These are phyloP conservation scores for Hemistola chrysoprasaria DNA, from an alignment of 2,888 invertebrate species.

Conservation along the genomic window DNA sequence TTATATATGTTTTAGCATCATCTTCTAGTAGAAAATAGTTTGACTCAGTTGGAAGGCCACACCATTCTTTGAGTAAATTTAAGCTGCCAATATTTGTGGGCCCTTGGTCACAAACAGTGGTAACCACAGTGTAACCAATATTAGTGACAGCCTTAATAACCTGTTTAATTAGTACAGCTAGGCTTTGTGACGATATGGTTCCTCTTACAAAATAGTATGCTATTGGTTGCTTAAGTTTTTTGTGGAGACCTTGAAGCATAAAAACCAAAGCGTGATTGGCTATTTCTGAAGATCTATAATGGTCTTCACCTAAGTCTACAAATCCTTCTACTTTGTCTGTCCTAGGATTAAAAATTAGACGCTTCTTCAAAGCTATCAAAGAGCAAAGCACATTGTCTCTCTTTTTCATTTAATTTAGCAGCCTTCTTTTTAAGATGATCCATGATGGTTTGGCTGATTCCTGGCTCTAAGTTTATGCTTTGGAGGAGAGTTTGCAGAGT, in stretches of 20 bases:
- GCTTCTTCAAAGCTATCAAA: too few species aligned
- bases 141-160: conserved; percentile 5
- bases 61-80: conserved; percentile 4
- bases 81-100: conserved; percentile 20
- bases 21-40: neutral
- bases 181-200: conserved; percentile 16
- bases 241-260: neutral
- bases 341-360: neutral
- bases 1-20: conserved; percentile 1
- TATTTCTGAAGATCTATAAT: neutral
- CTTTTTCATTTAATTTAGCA: too few species aligned
- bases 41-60: neutral
- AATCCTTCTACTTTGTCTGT: neutral
- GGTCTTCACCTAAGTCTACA: neutral
- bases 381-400: too few species aligned
- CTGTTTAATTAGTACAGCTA: conserved; percentile 16
- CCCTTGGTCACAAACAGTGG: conserved; percentile 27
- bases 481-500: too few species aligned
- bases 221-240: conserved; percentile 3
- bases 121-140: conserved; percentile 15
- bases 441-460: too few species aligned
- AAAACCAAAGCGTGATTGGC: conserved; percentile 1
- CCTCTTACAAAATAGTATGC: conserved; percentile 12
- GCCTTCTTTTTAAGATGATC: too few species aligned
- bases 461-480: too few species aligned